Conservation (phyloP, 1,140 invertebrate species). For the Drosophila watanabei region DNA sequence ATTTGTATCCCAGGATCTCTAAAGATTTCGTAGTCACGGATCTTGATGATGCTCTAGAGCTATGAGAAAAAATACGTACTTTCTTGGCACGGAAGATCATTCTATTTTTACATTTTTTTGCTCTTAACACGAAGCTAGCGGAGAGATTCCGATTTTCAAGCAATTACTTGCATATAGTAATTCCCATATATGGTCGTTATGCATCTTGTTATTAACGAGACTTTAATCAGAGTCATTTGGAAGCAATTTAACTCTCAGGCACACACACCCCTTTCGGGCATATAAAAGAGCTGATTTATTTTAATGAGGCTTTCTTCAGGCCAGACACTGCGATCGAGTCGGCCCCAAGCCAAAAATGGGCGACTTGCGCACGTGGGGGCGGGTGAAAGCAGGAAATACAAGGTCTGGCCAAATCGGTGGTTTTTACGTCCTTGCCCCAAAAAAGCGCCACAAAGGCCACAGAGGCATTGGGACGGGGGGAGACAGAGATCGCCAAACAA, state of each 20-base stretch:
- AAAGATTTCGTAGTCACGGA: too few species aligned
- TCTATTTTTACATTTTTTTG: too few species aligned
- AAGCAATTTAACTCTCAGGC: neutral
- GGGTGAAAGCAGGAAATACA: constrained; percentile 80
- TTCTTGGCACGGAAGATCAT: too few species aligned
- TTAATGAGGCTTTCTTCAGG: constrained; percentile 65
- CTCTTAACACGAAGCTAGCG: too few species aligned
- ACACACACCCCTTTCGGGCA: constrained; percentile 33
- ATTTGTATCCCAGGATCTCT: neutral
- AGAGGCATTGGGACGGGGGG: constrained; percentile 2
- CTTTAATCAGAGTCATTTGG: neutral
- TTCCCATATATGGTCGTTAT: neutral
- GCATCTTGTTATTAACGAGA: neutral
- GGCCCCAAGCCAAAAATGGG: constrained; percentile 41
- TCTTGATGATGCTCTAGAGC: too few species aligned
- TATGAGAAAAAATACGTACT: too few species aligned
- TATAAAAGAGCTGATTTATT: constrained; percentile 56
- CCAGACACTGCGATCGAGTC: constrained; percentile 24
- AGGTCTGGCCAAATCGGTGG: constrained; percentile 60
- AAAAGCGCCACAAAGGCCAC: constrained; percentile 44
- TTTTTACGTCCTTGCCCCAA: constrained; percentile 76
- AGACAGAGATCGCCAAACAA: constrained; percentile 40
- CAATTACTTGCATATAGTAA: neutral
- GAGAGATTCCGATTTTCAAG: too few species aligned
- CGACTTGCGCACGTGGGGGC: constrained; percentile 42